Base-by-base conservation (phyloP, 92 coral and sea anemone species). In the Phymanthus crucifer region DNA sequence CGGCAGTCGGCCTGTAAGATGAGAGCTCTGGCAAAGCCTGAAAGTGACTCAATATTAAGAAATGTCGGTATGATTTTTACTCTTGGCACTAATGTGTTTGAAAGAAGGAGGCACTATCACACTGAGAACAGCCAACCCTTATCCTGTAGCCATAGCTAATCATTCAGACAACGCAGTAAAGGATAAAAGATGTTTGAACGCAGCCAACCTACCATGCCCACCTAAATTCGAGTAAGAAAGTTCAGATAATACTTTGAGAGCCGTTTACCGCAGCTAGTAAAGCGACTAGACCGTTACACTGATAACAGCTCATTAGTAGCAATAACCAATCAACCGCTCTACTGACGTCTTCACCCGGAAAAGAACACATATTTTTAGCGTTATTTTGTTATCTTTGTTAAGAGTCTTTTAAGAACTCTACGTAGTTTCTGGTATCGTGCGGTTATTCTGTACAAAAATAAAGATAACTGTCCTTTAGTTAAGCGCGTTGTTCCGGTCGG, bases 321-420 rank as follows among this genome's bases (percentile, higher is more conserved):
- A 43, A 43, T 43, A 43, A 43, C 48, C 64, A 21, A 21, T 54
- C 16, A 54, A 54, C n/a, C 64, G 27, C n/a, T 54, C 27, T 45
- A 21, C 64, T 2, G 64, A 21, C 27, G 64, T 14, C 48, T 4
- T 43, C 26, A 61, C 68, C 68, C 33, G 32, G 6, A 12, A 12
- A 61, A 11, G 35, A 17, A 54, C 9, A 27, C 14, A 27, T 7
- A 19, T 61, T 24, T 26, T n/a, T 11, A 12, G 36, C 29, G 33
- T 61, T 61, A 1, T 61, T 27, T 61, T 61, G 68, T 61, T 61
- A 27, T 61, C 68, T n/a, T 61, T 61, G 68, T 29, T 29, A 61
- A 61, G 68, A 26, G 68, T 61, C 29, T 61, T 3, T 61, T 61
- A 27, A 61, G 34, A 27, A 6, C 29, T 54, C n/a, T 21, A 54